A percentile compares a stretch with the other conserved stretches of the same genome.
Evolutionary conservation across 35 echinoderm and acorn worm species (phyloP).

Genomic region (Ophiothrix spiculata): DNA sequence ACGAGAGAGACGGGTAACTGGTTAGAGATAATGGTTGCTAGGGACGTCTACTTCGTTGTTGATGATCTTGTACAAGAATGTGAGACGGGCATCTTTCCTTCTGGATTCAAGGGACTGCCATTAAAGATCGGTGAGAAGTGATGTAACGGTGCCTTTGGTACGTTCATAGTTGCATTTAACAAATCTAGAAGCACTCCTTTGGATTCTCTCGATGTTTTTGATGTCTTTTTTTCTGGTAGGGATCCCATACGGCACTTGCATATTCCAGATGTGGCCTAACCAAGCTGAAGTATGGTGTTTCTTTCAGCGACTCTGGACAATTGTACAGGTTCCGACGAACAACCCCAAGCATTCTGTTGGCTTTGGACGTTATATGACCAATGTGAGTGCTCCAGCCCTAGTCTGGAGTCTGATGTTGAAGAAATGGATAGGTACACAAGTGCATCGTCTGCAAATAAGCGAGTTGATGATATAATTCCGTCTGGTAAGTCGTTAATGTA

Average conservation of each 20-base stretch:
- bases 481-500: constrained; percentile 19
- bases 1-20: too few species aligned
- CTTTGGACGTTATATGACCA: constrained; percentile 12
- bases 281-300: background rate
- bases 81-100: too few species aligned
- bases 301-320: constrained; percentile 9
- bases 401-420: constrained; percentile 9
- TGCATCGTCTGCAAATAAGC: constrained; percentile 21
- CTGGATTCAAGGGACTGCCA: constrained; percentile 6
- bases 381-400: background rate
- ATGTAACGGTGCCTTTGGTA: constrained; percentile 16
- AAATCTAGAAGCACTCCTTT: background rate
- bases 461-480: background rate
- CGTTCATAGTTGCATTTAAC: background rate
- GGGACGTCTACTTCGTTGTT: too few species aligned
- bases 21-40: too few species aligned
- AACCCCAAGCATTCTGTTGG: constrained; percentile 7
- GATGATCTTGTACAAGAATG: constrained; percentile 7
- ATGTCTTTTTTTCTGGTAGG: constrained; percentile 13
- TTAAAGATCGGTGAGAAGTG: background rate
- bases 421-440: constrained; percentile 5
- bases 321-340: constrained; percentile 13
- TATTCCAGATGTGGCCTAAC: background rate
- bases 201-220: constrained; percentile 3
- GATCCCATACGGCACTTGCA: background rate